These are phyloP conservation scores for Ashinkailepas kermadecensis DNA, from an alignment of 2,888 invertebrate species.

Conservation along the genomic window DNA sequence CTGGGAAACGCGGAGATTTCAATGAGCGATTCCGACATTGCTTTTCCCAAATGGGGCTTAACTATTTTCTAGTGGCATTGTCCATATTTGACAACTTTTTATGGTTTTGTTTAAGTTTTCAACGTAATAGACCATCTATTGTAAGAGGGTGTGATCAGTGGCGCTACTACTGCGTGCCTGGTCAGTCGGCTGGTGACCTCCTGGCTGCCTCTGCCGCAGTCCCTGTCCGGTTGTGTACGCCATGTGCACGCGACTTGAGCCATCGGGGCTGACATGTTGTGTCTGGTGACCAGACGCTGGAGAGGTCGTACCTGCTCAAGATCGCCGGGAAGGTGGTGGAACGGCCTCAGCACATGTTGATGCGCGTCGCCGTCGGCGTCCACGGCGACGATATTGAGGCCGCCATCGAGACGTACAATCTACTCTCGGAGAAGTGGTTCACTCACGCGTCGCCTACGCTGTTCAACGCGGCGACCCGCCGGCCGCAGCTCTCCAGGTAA, in stretches of 20 bases:
- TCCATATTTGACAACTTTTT: too few relatives aligned
- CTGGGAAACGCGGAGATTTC: too few relatives aligned
- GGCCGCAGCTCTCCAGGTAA: constrained; percentile 81
- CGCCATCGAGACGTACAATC: constrained; percentile 91
- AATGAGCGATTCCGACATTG: too few relatives aligned
- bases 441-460: constrained; percentile 97
- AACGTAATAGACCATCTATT: background rate
- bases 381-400: constrained; percentile 87
- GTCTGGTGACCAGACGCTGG: constrained; percentile 59
- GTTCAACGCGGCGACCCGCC: constrained; percentile 85
- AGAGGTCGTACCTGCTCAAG: constrained; percentile 87
- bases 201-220: too few relatives aligned
- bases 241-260: too few relatives aligned
- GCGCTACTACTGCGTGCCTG: too few relatives aligned
- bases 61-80: too few relatives aligned
- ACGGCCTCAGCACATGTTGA: constrained; percentile 96
- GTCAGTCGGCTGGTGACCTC: too few relatives aligned
- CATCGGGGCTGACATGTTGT: background rate
- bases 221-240: too few relatives aligned
- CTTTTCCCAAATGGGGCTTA: too few relatives aligned
- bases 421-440: constrained; percentile 88
- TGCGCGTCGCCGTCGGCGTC: constrained; percentile 94
- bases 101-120: background rate
- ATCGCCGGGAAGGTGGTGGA: constrained; percentile 88
- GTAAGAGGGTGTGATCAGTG: background rate